phyloP scores from a whole-genome alignment of 2,113 vertebrate genomes.

The Urocitellus parryii region DNA sequence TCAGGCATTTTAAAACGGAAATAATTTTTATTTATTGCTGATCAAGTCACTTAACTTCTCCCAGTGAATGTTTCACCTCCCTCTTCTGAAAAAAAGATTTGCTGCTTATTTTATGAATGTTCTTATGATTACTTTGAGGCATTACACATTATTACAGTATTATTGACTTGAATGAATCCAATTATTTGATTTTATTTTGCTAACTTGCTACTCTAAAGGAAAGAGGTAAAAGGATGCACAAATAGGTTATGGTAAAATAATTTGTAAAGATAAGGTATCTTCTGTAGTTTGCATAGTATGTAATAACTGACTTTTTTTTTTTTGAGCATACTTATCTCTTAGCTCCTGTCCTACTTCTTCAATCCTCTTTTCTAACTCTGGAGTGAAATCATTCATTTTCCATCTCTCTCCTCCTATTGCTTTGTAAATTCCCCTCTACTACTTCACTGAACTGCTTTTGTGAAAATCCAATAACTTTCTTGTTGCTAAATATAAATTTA shows the following conservation, averaged over 20 bases:
- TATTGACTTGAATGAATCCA: constrained; percentile 38
- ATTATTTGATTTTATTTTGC: constrained; percentile 42
- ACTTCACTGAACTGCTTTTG: neutral
- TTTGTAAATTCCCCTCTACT: neutral
- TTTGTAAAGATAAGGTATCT: constrained; percentile 43
- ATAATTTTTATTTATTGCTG: constrained; percentile 68
- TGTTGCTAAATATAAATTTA: constrained; percentile 21
- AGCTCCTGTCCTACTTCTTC: neutral
- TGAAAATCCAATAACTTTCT: neutral
- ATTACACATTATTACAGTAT: constrained; percentile 49
- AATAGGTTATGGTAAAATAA: constrained; percentile 42
- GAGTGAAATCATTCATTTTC: neutral
- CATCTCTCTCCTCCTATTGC: neutral
- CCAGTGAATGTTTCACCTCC: neutral
- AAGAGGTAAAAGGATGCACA: neutral
- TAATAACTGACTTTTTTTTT: constrained; percentile 37
- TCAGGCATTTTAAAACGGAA: constrained; percentile 78
- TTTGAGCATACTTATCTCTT: neutral
- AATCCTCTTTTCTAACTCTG: neutral
- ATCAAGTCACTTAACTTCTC: constrained; percentile 54
- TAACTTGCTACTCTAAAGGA: constrained; percentile 10
- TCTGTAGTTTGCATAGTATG: neutral
- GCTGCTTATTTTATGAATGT: constrained; percentile 53
- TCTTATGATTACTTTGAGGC: constrained; percentile 32
- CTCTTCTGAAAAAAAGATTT: constrained; percentile 37